A percentile compares a stretch with the other conserved stretches of the same genome.
phyloP scores from a whole-genome alignment of 2,888 invertebrate genomes.

The Criorhina ranunculi region DNA sequence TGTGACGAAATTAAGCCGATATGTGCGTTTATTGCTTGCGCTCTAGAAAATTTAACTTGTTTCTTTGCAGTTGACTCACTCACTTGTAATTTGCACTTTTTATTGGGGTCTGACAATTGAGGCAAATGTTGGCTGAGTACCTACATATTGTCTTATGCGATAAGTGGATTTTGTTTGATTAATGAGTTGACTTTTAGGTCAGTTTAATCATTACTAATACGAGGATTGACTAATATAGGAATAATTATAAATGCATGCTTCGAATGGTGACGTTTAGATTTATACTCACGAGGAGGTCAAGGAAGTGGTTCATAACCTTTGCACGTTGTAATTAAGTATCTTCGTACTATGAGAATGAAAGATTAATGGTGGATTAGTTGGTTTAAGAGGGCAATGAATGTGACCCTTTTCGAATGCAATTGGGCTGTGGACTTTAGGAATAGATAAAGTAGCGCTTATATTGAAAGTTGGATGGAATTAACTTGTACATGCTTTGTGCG shows the following conservation, averaged over 20 bases:
- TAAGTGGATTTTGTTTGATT: conserved; percentile 43
- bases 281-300: conserved; percentile 9
- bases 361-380: not conserved
- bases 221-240: not conserved
- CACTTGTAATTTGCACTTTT: conserved; percentile 29
- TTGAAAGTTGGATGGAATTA: no score
- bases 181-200: conserved; percentile 62
- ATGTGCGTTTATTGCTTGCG: not conserved
- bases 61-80: conserved; percentile 13
- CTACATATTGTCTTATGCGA: not conserved
- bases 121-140: not conserved
- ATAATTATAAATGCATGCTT: conserved; percentile 9
- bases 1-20: not conserved
- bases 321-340: not conserved
- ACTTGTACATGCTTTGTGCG: no score
- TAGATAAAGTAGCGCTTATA: no score
- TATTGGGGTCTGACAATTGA: conserved; percentile 12
- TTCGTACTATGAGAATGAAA: not conserved
- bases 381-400: no score
- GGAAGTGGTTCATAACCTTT: not conserved
- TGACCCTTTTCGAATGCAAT: no score
- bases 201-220: conserved; percentile 54
- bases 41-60: conserved; percentile 22
- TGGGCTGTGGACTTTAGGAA: no score
- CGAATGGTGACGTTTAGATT: conserved; percentile 8